Base-by-base conservation (phyloP, 1,140 invertebrate genomes). In the Caenorhabditis remanei region DNA sequence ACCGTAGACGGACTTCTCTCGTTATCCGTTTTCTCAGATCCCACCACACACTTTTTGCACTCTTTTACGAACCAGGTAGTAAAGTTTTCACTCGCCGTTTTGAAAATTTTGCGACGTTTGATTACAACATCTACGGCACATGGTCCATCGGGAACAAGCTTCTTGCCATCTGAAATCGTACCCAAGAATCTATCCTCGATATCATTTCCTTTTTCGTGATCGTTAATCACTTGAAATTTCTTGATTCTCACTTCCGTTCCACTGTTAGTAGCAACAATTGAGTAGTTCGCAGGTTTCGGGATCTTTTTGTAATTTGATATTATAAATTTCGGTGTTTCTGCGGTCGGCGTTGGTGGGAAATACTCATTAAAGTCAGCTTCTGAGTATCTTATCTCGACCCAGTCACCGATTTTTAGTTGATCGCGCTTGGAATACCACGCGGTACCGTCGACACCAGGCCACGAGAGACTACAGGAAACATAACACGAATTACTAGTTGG, bases 101-200 rank as follows among this genome's bases (percentile, higher is more conserved):
- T 43, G 14, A 71, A 71, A 2, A 19, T 4, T 71, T 71, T 71
- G 14, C 65, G 65, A 4, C 41, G 40, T 46, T 19, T 43, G 41
- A 71, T 71, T 4, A 71, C 13, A 5, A 71, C 3, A 19, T 71
- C 65, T 8, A 71, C 65, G 4, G 24, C 14, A 4, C 19, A 14
- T 3, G 21, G 19, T 46, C 41, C 21, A 11, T 46, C 16, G 6
- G 40, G 4, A 43, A 71, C n/a, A 4, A 46, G 4, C 8, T 19
- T 71, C 8, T 71, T 19, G 14, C 65, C 41, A 71, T 43, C 41
- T 4, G 40, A 14, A 43, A 71, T 19, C 1, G 41, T 43, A 43
- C 65, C 65, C 41, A 71, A 46, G 16, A 43, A 71, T 19, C 41
- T 46, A 71, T 71, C 65, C 21, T 71, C 65, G 14, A 71, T n/a